Conservation (phyloP, 2,797 vertebrate genomes). For the Pristis pectinata region DNA sequence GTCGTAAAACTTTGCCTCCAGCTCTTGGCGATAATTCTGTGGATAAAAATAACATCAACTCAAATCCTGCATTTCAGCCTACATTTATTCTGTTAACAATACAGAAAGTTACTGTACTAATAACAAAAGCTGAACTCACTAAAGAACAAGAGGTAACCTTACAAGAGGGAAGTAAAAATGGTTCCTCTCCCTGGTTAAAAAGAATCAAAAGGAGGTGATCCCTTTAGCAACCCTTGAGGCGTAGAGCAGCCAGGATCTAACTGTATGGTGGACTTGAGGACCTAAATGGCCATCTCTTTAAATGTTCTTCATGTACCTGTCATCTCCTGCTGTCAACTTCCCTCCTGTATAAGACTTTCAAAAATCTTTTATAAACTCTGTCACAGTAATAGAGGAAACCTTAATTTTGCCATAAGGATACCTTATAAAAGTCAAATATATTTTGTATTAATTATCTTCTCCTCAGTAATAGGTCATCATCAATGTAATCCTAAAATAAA, state of each 20-base stretch:
- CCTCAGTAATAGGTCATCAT: neutral
- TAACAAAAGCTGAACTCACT: neutral
- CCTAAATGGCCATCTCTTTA: too few relatives aligned
- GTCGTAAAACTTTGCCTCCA: slow-evolving; percentile 74
- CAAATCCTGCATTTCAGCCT: neutral
- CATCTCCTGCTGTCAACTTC: too few relatives aligned
- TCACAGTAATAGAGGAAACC: neutral
- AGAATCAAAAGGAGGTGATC: neutral
- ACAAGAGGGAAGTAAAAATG: neutral
- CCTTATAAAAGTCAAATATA: neutral
- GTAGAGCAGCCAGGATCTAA: neutral
- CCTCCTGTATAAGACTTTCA: too few relatives aligned
- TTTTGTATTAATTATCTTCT: neutral
- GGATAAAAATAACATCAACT: neutral
- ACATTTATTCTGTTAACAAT: neutral
- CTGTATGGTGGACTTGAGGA: neutral
- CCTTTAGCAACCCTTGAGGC: neutral
- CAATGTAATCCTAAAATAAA: slow-evolving; percentile 3
- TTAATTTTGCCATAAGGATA: neutral
- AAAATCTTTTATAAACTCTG: neutral
- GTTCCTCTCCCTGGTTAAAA: neutral
- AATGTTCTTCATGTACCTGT: too few relatives aligned
- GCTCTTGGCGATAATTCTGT: slow-evolving; percentile 77
- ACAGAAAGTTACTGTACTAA: neutral
- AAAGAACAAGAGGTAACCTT: neutral